Base-by-base conservation (phyloP, 2,888 invertebrate genomes). In the Odontocolon sp. region DNA sequence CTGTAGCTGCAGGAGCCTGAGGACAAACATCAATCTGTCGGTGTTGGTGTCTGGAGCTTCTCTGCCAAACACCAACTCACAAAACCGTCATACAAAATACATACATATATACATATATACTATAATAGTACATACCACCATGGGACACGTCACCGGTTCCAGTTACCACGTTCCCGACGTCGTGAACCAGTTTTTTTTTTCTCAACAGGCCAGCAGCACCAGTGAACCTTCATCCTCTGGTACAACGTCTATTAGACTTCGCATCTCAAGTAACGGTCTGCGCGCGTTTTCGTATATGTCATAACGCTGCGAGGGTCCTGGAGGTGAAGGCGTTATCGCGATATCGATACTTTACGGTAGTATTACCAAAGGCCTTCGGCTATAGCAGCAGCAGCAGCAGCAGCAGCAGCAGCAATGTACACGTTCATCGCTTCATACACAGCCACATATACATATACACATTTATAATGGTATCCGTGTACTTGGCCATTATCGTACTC, bases 271-370 rank as follows among this genome's bases (percentile, higher is more conserved):
- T 64, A 50, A 40, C 36, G 23, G 8, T n/a, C 11, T 54, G 26
- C 50, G 21, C 23, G 18, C 23, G 59, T 9, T 9, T 11, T 28
- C 59, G 52, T 66, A 66, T 59, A 66, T 31, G 52, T 56, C 31
- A 28, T 18, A 31, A 33, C 66, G 57, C 28, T 67, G n/a, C 2
- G 47, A 31, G 52, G 2, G 38, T 57, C 18, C 18, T 67, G 56
- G 23, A 57, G 26, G 28, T n/a, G 36, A 36, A 42, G 28, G 47
- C 36, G 45, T n/a, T 45, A 54, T 52, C 50, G 61, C 47, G 56
- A 52, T 74, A 69, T 69, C 74, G 63, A 74, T 74, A 74, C 63
- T 68, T 69, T 63, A 57, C 56, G 56, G 42, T 56, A 40, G 40
- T 18, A 36, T 57, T 40, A 33, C 38, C 42, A 26, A 64, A 68